Conservation (phyloP, 2,113 vertebrate genomes). For the Geococcyx californianus region DNA sequence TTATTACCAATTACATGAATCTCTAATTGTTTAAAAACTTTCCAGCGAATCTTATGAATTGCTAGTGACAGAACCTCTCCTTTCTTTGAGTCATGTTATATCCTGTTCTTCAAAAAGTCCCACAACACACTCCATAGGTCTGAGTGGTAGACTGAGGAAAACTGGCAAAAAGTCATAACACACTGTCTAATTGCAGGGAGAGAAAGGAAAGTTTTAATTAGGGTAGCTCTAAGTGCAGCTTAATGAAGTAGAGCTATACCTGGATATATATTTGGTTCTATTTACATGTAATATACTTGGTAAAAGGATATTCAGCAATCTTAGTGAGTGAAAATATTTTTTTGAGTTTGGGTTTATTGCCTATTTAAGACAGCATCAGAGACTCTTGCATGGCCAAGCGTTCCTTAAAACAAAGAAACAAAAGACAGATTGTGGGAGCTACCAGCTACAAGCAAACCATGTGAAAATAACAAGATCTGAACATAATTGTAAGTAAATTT, state of each 20-base stretch:
- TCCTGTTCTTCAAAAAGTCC: background rate
- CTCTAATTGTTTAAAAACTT: background rate
- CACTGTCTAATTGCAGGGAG: background rate
- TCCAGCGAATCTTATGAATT: background rate
- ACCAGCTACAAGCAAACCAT: background rate
- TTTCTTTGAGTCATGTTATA: background rate
- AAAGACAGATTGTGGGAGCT: background rate
- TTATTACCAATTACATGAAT: background rate
- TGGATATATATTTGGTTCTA: background rate
- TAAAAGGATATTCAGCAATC: background rate
- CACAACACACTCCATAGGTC: background rate
- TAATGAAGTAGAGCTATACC: background rate
- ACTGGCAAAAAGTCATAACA: background rate
- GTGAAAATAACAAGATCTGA: background rate
- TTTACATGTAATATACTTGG: background rate
- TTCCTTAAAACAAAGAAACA: background rate
- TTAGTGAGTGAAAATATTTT: background rate
- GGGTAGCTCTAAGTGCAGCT: background rate
- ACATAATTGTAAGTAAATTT: background rate
- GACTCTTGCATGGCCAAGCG: background rate
- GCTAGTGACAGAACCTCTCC: background rate
- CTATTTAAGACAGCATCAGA: background rate
- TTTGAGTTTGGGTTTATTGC: background rate
- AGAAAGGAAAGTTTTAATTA: background rate
- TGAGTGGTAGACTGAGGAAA: background rate